Conservation (phyloP, 2,888 invertebrate genomes). For the Linyphia triangularis region DNA sequence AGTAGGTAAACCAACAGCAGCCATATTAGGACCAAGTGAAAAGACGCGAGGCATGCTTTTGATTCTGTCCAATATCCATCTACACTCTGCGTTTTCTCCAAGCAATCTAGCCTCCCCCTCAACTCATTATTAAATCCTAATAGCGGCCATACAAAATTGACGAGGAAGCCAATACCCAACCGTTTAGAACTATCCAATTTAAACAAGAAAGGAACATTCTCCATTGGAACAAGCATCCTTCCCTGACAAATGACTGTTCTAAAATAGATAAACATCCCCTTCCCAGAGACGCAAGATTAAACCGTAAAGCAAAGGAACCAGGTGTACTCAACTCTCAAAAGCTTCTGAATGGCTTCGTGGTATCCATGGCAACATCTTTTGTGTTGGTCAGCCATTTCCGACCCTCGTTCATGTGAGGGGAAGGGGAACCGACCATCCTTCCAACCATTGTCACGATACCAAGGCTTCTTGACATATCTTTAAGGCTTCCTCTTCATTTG, state of each 20-base stretch:
- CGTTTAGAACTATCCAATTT: background rate
- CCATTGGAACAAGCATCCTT: background rate
- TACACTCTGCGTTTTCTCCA: too few species aligned
- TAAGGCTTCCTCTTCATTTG: conserved; percentile 26
- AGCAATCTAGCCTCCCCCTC: too few species aligned
- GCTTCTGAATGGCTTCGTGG: conserved; percentile 30
- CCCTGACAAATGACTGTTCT: conserved; percentile 13
- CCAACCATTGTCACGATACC: conserved; percentile 47
- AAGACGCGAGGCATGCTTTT: too few species aligned
- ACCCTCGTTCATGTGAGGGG: conserved; percentile 7
- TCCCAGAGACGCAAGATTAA: conserved; percentile 29
- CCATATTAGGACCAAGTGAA: too few species aligned
- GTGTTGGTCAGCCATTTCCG: conserved; percentile 54
- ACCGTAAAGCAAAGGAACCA: conserved; percentile 40
- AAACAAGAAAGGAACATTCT: background rate
- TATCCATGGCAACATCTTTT: conserved; percentile 49
- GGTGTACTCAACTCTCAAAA: conserved; percentile 17
- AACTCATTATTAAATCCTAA: background rate
- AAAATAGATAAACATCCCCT: conserved; percentile 16
- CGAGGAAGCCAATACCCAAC: background rate
- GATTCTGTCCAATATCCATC: too few species aligned
- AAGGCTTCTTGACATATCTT: conserved; percentile 47
- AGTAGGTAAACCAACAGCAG: too few species aligned
- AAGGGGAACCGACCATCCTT: background rate
- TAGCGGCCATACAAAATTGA: background rate